Base-by-base conservation (phyloP, 2,113 vertebrate genomes). In the Anolis carolinensis region DNA sequence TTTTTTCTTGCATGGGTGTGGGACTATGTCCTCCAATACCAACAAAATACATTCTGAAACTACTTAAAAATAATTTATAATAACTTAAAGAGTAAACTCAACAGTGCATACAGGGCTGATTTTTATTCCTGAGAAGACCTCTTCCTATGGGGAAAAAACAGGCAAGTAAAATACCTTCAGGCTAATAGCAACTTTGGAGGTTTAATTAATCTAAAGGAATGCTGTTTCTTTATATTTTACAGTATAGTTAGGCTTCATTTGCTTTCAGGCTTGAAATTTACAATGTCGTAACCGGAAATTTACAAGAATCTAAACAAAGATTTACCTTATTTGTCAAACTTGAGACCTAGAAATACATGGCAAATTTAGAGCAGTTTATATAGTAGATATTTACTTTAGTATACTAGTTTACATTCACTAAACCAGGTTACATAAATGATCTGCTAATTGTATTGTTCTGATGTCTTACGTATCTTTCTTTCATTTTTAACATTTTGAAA, bases 401-500 rank as follows among this genome's bases (percentile, higher is more conserved):
- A 67, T 68, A 67, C 62, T 10, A 27, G 39, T 23, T 5, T 84
- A 7, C 27, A 50, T 67, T 34, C 14, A 18, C 82, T 34, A 30
- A 76, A 76, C 44, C 25, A 48, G 25, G 55, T 32, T 59, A 50
- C 59, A 82, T 27, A 73, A 59, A 75, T 32, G 18, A 63, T 78
- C 27, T 78, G 11, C n/a, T 50, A 21, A 50, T 30, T 85, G 13
- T 73, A 2, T 76, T 44, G 32, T 78, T 6, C 1, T 84, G 13
- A 81, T 83, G 1, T 21, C 79, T 30, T 39, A 16, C 11, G 3
- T 10, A 9, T 50, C 32, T 11, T 36, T 20, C 34, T 32, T 7
- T 50, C 88, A 8, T 21, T 36, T 78, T 30, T 70, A 79, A 36
- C 72, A 0, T 86, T 90, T 85, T 86, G 20, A 87, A 79, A 44